A percentile compares a stretch with the other conserved stretches of the same genome.
Evolutionary conservation across 2,113 vertebrate genomes (phyloP).

Genomic region (Hypanus sabinus): DNA sequence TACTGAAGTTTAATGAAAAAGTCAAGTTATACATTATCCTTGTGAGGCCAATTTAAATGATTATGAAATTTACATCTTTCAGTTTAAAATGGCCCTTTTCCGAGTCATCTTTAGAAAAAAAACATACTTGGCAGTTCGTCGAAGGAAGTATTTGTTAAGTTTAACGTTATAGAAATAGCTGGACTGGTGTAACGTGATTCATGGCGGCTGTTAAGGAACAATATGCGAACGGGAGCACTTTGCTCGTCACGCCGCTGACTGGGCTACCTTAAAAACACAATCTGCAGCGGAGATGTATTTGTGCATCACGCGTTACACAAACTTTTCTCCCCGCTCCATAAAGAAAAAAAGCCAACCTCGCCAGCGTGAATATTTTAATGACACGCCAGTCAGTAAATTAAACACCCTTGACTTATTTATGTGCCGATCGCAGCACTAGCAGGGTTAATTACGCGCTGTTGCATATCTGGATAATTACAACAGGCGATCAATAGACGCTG

Average conservation of each 20-base stretch:
- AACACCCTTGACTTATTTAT: constrained; percentile 23
- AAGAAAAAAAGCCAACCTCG: neutral
- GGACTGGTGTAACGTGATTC: neutral
- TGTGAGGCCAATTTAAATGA: neutral
- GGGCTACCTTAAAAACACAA: neutral
- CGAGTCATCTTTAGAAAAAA: neutral
- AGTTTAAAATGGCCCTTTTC: neutral
- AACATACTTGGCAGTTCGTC: neutral
- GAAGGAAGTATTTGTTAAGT: neutral
- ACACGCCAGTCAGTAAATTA: constrained; percentile 14
- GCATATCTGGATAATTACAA: constrained; percentile 31
- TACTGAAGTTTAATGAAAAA: neutral
- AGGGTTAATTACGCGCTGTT: constrained; percentile 33
- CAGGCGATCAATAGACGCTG: constrained; percentile 33
- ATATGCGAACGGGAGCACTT: neutral
- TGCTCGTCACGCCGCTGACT: neutral
- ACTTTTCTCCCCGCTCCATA: constrained; percentile 17
- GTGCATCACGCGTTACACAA: neutral
- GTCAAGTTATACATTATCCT: neutral
- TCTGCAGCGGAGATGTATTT: neutral
- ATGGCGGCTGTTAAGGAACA: neutral
- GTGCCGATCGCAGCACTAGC: neutral
- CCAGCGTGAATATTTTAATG: neutral
- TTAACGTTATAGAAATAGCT: neutral
- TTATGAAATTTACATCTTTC: neutral